These are phyloP conservation scores for Podiceps cristatus DNA, from an alignment of 2,113 vertebrate species.

Conservation along the genomic window DNA sequence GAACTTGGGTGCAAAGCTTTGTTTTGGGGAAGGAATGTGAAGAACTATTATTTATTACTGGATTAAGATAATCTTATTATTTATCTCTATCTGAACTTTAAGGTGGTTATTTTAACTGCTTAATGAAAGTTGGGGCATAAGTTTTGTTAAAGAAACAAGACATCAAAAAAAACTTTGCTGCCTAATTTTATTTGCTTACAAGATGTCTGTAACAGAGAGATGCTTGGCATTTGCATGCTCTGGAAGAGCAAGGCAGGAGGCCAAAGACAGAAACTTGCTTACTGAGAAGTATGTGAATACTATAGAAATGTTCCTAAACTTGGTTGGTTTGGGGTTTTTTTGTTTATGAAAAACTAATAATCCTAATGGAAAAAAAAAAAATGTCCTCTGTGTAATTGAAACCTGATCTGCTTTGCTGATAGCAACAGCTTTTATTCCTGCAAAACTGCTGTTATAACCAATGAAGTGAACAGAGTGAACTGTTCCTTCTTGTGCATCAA, in stretches of 20 bases:
- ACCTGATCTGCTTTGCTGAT: background rate
- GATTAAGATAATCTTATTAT: background rate
- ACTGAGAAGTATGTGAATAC: background rate
- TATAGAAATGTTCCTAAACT: background rate
- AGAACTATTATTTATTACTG: background rate
- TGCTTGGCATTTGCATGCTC: accelerated
- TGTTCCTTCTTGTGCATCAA: background rate
- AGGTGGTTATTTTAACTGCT: background rate
- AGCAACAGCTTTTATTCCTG: background rate
- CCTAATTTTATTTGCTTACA: background rate
- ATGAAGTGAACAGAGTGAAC: background rate
- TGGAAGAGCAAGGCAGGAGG: background rate
- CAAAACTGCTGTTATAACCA: background rate
- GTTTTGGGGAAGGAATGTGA: background rate
- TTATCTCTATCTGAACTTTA: background rate
- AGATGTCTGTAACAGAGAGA: background rate
- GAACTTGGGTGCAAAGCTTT: background rate
- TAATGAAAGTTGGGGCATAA: background rate
- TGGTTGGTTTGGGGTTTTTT: no score
- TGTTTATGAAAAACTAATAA: background rate
- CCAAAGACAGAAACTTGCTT: background rate
- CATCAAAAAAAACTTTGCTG: background rate
- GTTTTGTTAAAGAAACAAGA: background rate
- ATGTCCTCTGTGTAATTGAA: background rate
- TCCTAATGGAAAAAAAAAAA: background rate